Evolutionary conservation across 2,888 invertebrate species (phyloP).

Genomic region (Papilio gigon): DNA sequence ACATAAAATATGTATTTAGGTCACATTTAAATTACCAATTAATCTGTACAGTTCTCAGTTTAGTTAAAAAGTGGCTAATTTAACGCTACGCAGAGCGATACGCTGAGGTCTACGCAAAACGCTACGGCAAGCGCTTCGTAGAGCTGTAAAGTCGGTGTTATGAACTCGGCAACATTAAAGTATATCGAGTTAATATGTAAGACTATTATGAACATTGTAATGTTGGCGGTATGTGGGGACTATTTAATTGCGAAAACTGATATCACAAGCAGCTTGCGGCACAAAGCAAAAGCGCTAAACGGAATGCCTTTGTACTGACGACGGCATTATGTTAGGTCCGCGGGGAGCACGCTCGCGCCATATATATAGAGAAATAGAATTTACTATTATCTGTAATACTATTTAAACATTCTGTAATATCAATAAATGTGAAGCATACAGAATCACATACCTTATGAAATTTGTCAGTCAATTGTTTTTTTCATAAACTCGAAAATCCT

Average conservation of each 20-base stretch:
- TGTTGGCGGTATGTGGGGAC: conserved; percentile 6
- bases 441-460: neutral
- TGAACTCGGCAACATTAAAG: neutral
- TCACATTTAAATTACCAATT: too few relatives aligned
- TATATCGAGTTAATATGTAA: neutral
- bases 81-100: too few relatives aligned
- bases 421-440: neutral
- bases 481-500: too few relatives aligned
- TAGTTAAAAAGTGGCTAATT: too few relatives aligned
- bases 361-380: conserved; percentile 1
- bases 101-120: neutral
- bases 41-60: too few relatives aligned
- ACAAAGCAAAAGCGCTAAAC: conserved; percentile 12
- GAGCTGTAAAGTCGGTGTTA: too few relatives aligned
- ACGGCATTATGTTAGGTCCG: conserved; percentile 6
- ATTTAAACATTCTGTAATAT: conserved; percentile 5
- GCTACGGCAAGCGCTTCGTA: neutral
- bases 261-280: conserved; percentile 13
- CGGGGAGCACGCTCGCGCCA: neutral
- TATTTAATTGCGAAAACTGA: conserved; percentile 17
- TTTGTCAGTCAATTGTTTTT: neutral
- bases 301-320: conserved; percentile 19
- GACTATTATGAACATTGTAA: conserved; percentile 8
- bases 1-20: too few relatives aligned
- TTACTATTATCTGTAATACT: conserved; percentile 6